These are phyloP conservation scores for Lepus timidus DNA, from an alignment of 2,113 vertebrate species.

Conservation along the genomic window DNA sequence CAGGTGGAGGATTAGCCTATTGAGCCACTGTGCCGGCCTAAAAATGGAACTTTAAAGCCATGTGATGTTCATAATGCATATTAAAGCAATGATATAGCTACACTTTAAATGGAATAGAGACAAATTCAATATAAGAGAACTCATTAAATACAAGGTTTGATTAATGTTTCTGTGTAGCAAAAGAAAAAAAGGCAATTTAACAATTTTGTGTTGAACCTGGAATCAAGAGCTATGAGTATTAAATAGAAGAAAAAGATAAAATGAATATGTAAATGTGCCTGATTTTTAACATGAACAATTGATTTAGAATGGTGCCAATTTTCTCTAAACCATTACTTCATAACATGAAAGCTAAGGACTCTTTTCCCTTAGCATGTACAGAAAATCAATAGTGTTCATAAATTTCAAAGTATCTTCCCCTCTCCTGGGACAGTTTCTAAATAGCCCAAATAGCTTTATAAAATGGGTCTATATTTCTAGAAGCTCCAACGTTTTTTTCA, in stretches of 20 bases:
- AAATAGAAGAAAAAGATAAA: not conserved
- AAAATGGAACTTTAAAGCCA: not conserved
- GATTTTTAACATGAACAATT: constrained; percentile 43
- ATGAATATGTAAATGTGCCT: constrained; percentile 30
- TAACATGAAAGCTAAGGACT: not conserved
- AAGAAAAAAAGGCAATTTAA: constrained; percentile 44
- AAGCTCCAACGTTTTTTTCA: not conserved
- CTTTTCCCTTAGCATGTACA: not conserved
- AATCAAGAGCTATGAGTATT: not conserved
- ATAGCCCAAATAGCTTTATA: not conserved
- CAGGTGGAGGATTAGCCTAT: too few species aligned
- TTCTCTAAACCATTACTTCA: not conserved
- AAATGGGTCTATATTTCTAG: not conserved
- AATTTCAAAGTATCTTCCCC: not conserved
- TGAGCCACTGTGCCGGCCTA: not conserved
- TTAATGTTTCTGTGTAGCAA: constrained; percentile 10
- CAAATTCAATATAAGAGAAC: not conserved
- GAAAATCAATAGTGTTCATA: constrained; percentile 42
- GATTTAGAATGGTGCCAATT: constrained; percentile 9
- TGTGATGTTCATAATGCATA: not conserved
- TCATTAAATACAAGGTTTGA: not conserved
- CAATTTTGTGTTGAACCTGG: not conserved
- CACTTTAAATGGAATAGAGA: not conserved
- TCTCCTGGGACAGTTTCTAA: not conserved
- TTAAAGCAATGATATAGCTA: not conserved